These are phyloP conservation scores for Anguilla marmorata DNA, from an alignment of 2,797 vertebrate genomes.

Conservation along the genomic window DNA sequence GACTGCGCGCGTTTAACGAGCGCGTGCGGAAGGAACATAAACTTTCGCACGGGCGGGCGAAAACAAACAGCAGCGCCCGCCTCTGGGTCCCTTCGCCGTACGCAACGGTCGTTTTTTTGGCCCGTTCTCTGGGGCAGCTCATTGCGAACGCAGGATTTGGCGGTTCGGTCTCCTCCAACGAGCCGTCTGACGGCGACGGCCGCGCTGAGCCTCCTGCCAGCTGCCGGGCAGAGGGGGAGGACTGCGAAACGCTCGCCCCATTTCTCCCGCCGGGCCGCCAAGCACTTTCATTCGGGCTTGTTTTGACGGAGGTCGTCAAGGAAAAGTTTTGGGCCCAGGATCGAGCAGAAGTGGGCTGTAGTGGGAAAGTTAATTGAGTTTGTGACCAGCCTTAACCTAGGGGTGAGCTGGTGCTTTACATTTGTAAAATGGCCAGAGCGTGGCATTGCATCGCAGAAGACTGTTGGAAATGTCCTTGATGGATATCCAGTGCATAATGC, in stretches of 20 bases:
- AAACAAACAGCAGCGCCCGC: not conserved
- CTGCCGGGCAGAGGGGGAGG: not conserved
- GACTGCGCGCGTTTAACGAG: not conserved
- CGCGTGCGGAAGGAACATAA: not conserved
- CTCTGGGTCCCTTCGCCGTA: not conserved
- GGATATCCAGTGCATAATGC: not conserved
- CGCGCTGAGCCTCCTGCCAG: not conserved
- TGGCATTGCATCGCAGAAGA: not conserved
- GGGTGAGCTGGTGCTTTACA: too few species aligned
- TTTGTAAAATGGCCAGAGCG: too few species aligned
- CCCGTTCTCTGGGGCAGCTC: not conserved
- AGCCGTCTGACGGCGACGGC: not conserved
- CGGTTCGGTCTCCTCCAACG: not conserved
- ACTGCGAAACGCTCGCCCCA: not conserved
- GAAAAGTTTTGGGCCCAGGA: not conserved
- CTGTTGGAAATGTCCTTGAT: not conserved
- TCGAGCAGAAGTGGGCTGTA: not conserved
- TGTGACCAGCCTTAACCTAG: too few species aligned
- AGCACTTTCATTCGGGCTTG: not conserved
- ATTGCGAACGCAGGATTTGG: not conserved
- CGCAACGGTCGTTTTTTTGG: not conserved
- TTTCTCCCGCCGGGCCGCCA: not conserved
- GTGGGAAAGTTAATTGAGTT: too few species aligned
- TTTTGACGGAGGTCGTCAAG: not conserved
- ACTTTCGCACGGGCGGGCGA: not conserved